Evolutionary conservation across 2,113 vertebrate species (phyloP), one percentile per base, ranked within the genome.

Genomic region (Anthoscopus minutus): DNA sequence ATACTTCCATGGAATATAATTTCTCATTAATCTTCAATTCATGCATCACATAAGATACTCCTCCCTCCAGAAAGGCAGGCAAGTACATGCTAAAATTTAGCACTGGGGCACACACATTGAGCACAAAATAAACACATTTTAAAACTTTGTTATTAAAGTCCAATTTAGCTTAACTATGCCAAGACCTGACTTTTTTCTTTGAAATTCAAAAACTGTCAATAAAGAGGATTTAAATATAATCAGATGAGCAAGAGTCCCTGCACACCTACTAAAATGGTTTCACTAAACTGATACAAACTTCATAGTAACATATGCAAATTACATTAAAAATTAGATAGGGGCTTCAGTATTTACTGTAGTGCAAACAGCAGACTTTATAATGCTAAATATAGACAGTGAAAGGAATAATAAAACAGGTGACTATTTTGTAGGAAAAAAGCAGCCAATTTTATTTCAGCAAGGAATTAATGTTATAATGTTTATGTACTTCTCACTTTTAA

Each of bases 41-140:
- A 57, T 10, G 31, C 10, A 56, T 30, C 17, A 25, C 64, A 81
- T 37, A 64, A 83, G 78, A 71, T 9, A 42, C 2, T 15, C 31
- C 10, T 69, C 13, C 28, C 40, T 86, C 14, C 27, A 73, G 53
- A 69, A 66, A 92, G 16, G 4, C 14, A 33, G 8, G 15, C 7
- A 53, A 71, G 27, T 20, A 20, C 33, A 14, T 25, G 14, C 7
- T 40, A 71, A 81, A 64, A 51, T 81, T 76, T 37, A 77, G 13
- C 44, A 57, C 3, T 11, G 19, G 11, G 13, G 4, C 20, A 76
- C 14, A 30, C 1, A 4, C 1, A 45, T 0, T 42, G 15, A 83
- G 11, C 2, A 8, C 17, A 54, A 89, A 58, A 67, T 12, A 50
- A 81, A 38, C 9, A 42, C 21, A 31, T 23, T 33, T 62, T 70